phyloP scores from a whole-genome alignment of 2,797 vertebrate genomes.

The Agapornis canus region DNA sequence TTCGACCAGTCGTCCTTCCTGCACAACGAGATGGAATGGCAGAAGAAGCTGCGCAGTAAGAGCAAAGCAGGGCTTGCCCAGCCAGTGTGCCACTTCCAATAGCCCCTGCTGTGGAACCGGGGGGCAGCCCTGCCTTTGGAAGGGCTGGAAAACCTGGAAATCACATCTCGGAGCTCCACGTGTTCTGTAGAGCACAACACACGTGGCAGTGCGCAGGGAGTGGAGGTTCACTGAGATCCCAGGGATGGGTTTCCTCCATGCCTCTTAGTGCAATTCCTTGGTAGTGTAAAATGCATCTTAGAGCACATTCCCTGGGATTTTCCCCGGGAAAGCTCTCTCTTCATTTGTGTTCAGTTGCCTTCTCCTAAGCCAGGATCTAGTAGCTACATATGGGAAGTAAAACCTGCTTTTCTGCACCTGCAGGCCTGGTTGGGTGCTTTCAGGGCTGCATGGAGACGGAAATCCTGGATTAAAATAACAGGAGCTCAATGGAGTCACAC shows the following conservation, averaged over 20 bases:
- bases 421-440: not conserved
- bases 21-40: constrained; percentile 99
- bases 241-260: rapidly evolving
- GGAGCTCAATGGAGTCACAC: not conserved
- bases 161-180: not conserved
- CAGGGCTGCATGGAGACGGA: not conserved
- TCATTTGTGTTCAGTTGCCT: not conserved
- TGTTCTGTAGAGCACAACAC: not conserved
- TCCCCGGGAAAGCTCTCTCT: not conserved
- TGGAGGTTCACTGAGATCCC: not conserved
- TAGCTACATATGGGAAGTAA: not conserved
- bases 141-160: not conserved
- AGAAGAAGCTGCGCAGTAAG: constrained; percentile 95
- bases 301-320: not conserved
- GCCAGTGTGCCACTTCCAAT: rapidly evolving
- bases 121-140: not conserved
- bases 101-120: rapidly evolving
- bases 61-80: not conserved
- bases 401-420: not conserved
- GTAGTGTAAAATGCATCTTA: not conserved
- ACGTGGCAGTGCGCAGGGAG: not conserved
- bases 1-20: constrained; percentile 94
- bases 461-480: not conserved
- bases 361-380: not conserved
- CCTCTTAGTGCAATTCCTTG: not conserved